These are phyloP conservation scores for Lycorma delicatula DNA, from an alignment of 1,140 invertebrate genomes.

Conservation along the genomic window DNA sequence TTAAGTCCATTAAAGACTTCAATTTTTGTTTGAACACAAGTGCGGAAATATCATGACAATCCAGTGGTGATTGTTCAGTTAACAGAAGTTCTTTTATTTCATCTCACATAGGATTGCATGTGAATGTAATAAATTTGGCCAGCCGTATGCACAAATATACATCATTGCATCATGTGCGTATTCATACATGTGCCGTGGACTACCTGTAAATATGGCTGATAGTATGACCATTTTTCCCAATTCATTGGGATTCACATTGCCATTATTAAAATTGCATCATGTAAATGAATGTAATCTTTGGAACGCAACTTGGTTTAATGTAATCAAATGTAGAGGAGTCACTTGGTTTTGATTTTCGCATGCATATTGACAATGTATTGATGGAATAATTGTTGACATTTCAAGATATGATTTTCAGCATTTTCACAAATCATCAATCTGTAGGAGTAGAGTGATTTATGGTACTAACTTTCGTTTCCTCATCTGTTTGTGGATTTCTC, in stretches of 20 bases:
- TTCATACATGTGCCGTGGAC: slow-evolving; percentile 40
- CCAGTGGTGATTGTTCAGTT: slow-evolving; percentile 24
- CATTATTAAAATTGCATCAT: slow-evolving; percentile 23
- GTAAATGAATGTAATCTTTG: slow-evolving; percentile 31
- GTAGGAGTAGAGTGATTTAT: slow-evolving; percentile 27
- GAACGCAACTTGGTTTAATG: slow-evolving; percentile 34
- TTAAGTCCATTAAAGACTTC: too few species aligned
- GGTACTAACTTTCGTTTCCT: slow-evolving; percentile 23
- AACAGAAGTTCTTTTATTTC: slow-evolving; percentile 35
- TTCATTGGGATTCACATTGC: slow-evolving; percentile 12
- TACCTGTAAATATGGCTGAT: slow-evolving; percentile 35
- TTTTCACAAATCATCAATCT: slow-evolving; percentile 27
- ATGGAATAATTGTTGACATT: slow-evolving; percentile 30
- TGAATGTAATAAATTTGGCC: slow-evolving; percentile 36
- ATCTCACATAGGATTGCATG: slow-evolving; percentile 44
- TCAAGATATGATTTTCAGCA: slow-evolving; percentile 27
- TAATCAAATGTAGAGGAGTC: slow-evolving; percentile 32
- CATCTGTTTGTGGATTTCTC: slow-evolving; percentile 22
- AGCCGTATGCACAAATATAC: slow-evolving; percentile 40
- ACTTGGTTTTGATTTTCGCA: slow-evolving; percentile 36
- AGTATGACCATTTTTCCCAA: slow-evolving; percentile 24
- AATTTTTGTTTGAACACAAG: slow-evolving; percentile 17
- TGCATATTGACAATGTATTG: slow-evolving; percentile 38
- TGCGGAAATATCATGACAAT: slow-evolving; percentile 15
- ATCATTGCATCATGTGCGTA: slow-evolving; percentile 42